Conservation (phyloP, 2,113 vertebrate genomes). For the Microtus montanus region DNA sequence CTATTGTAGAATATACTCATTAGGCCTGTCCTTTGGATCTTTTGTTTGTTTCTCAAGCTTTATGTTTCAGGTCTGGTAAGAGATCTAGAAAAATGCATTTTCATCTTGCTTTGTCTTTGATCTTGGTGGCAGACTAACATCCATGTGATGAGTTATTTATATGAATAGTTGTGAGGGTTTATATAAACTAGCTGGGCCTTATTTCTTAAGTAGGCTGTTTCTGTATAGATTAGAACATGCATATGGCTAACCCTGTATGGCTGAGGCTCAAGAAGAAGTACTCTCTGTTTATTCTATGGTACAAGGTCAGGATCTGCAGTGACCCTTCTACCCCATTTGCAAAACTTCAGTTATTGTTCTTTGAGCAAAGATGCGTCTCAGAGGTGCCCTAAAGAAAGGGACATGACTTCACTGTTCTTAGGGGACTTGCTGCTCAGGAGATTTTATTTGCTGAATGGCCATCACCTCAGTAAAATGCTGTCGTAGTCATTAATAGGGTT, state of each 20-base stretch:
- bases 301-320: neutral
- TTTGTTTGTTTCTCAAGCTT: neutral
- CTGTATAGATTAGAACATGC: neutral
- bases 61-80: neutral
- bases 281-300: neutral
- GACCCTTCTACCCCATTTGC: neutral
- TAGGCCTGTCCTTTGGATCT: neutral
- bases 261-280: neutral
- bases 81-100: neutral
- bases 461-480: neutral
- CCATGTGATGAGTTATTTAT: neutral
- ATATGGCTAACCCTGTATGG: neutral
- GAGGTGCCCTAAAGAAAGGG: neutral
- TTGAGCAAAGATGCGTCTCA: neutral
- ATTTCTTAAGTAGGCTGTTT: neutral
- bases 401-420: neutral
- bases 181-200: neutral
- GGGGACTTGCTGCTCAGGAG: neutral
- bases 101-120: slow-evolving; percentile 11
- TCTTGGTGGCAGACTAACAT: neutral
- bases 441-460: neutral
- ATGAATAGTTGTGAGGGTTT: neutral
- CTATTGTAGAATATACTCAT: neutral
- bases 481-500: neutral
- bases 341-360: neutral